Conservation (phyloP, 2,888 invertebrate genomes). For the Dioctria linearis region DNA sequence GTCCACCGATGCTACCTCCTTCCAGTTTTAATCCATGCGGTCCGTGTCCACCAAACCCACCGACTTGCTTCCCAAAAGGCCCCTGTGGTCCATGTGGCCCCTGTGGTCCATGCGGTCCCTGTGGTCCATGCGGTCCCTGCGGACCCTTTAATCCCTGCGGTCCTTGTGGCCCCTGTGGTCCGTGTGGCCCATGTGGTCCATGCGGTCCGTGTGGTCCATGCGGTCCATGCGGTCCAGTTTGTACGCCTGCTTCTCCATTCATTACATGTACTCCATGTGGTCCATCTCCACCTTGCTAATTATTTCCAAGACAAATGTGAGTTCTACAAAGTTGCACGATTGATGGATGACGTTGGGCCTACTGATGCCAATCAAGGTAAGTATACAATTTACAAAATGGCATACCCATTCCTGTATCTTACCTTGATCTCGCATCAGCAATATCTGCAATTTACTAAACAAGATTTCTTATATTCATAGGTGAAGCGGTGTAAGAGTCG, state of each 20-base stretch:
- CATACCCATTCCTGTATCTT: background rate
- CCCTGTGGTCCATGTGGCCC: constrained; percentile 62
- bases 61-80: constrained; percentile 53
- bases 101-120: constrained; percentile 62
- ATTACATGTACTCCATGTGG: constrained; percentile 34
- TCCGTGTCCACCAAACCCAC: constrained; percentile 22
- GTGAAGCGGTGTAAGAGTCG: constrained; percentile 68
- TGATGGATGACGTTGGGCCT: background rate
- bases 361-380: constrained; percentile 40
- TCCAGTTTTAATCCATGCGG: constrained; percentile 53
- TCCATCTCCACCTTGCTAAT: constrained; percentile 31
- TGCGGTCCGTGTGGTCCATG: constrained; percentile 60
- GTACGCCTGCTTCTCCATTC: constrained; percentile 26
- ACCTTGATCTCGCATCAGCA: constrained; percentile 29
- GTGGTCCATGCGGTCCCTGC: constrained; percentile 56
- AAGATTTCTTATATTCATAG: constrained; percentile 31
- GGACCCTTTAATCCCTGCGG: constrained; percentile 58
- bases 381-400: constrained; percentile 13
- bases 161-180: constrained; percentile 22
- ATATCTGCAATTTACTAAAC: background rate
- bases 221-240: constrained; percentile 37
- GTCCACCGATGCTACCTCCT: constrained; percentile 2
- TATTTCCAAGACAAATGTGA: constrained; percentile 4
- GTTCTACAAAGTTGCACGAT: background rate
- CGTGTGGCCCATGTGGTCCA: constrained; percentile 41